Percentiles rank a stretch among this genome's conserved stretches.
Evolutionary conservation across 2,888 invertebrate genomes (phyloP).

Genomic region (Athalia circularis): DNA sequence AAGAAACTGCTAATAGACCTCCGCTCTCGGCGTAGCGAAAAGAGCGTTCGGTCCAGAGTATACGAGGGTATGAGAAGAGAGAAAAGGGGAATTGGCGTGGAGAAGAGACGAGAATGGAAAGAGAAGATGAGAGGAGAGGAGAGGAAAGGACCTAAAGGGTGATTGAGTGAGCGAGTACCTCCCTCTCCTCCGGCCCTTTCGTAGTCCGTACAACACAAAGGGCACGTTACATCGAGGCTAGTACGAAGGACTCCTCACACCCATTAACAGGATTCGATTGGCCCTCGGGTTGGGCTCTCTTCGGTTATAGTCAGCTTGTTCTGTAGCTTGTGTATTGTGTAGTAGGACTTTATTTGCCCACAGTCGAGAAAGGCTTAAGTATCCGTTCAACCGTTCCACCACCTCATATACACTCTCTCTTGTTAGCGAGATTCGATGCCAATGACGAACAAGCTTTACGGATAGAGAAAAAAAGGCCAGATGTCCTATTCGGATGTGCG

Average conservation of each 20-base stretch:
- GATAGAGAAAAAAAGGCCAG: slow-evolving; percentile 7
- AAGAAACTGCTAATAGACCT: slow-evolving; percentile 72
- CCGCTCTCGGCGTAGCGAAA: slow-evolving; percentile 31
- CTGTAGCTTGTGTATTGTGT: neutral
- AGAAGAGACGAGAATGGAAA: slow-evolving; percentile 29
- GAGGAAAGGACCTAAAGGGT: slow-evolving; percentile 48
- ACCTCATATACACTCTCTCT: neutral
- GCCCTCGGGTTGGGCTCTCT: slow-evolving; percentile 50
- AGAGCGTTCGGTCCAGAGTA: slow-evolving; percentile 30
- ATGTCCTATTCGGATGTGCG: slow-evolving; percentile 21
- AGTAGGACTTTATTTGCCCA: slow-evolving; percentile 32
- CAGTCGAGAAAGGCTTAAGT: slow-evolving; percentile 21
- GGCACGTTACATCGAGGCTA: slow-evolving; percentile 41
- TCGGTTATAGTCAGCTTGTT: neutral
- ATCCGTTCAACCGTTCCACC: slow-evolving; percentile 12
- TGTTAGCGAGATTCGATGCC: slow-evolving; percentile 6
- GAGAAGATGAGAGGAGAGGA: slow-evolving; percentile 39
- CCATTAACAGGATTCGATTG: slow-evolving; percentile 66
- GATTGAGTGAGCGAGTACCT: slow-evolving; percentile 52
- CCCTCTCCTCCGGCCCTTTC: slow-evolving; percentile 49
- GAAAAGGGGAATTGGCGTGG: slow-evolving; percentile 11
- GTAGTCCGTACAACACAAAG: slow-evolving; percentile 25
- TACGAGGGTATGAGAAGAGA: neutral
- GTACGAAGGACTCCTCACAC: slow-evolving; percentile 54
- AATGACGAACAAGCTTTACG: neutral